Base-by-base conservation (phyloP, 2,113 vertebrate species). In the Rhinoptilus africanus region DNA sequence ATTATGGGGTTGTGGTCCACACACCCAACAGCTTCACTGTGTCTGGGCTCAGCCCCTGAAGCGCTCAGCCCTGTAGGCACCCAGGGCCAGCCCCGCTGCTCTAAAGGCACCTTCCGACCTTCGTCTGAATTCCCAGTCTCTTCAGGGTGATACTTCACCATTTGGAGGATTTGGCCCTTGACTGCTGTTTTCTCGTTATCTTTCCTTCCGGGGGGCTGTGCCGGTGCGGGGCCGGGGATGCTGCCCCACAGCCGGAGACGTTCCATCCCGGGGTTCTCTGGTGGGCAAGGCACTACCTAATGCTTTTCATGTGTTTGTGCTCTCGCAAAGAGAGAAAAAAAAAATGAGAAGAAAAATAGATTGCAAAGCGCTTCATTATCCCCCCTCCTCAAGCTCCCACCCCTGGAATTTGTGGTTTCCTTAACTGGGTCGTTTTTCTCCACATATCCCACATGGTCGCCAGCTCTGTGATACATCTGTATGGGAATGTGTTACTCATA, bases 371-470 rank as follows among this genome's bases (percentile, higher is more conserved):
- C 93, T 95, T 93, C 83, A 64, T 72, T 82, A 88, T 34, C 78
- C 73, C 85, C 85, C 51, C 59, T 83, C 59, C 91, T 78, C 66
- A 54, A 73, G 53, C 85, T 35, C 85, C 79, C 74, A 66, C 89
- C 72, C 56, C 39, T 57, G 84, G 96, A 96, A 95, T 95, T 75
- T 86, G 94, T 78, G 94, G 71, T 92, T 94, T 64, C 87, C 91
- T 87, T 64, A 57, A 80, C 87, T 53, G 62, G 32, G 9, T 27
- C 84, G 90, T 68, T 94, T 75, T 90, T 67, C 60, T 53, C 77
- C 30, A 47, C 37, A 28, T 12, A 64, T 34, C 83, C 71, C 79
- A 86, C 72, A 89, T 83, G 60, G 75, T 81, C 75, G 4, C 57
- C 75, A 67, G 59, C 0, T 11, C 56, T 83, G 74, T 39, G 39